These are phyloP conservation scores for Riptortus pedestris DNA, from an alignment of 1,140 invertebrate genomes.

Conservation along the genomic window DNA sequence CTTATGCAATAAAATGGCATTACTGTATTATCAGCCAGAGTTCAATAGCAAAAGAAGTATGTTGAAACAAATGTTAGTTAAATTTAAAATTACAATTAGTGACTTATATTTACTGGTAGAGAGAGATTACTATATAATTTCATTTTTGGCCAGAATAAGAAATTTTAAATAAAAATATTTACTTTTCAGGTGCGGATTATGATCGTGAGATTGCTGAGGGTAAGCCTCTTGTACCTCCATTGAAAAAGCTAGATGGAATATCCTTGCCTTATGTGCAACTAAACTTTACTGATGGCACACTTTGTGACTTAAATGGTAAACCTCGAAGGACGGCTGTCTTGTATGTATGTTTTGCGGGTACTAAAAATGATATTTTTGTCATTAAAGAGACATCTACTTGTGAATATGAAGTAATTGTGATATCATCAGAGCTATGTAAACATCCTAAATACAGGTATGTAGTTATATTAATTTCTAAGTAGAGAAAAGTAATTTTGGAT, in stretches of 20 bases:
- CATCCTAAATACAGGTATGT: constrained; percentile 76
- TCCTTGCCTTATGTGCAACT: constrained; percentile 75
- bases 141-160: too few species aligned
- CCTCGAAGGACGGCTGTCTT: constrained; percentile 67
- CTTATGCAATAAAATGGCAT: too few species aligned
- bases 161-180: too few species aligned
- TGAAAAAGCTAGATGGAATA: constrained; percentile 67
- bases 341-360: constrained; percentile 74
- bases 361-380: constrained; percentile 85
- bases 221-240: constrained; percentile 21
- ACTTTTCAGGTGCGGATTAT: constrained; percentile 32
- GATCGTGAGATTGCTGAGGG: constrained; percentile 27
- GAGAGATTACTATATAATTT: too few species aligned
- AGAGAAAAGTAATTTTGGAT: too few species aligned
- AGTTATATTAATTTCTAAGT: constrained; percentile 1
- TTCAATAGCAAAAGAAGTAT: too few species aligned
- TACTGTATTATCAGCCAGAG: too few species aligned
- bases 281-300: constrained; percentile 64
- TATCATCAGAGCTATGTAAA: constrained; percentile 71
- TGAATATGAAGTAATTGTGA: constrained; percentile 82
- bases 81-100: too few species aligned
- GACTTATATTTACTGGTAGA: too few species aligned
- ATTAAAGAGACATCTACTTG: constrained; percentile 88
- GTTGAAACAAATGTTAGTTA: too few species aligned
- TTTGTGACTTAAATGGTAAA: constrained; percentile 77